Base-by-base conservation (phyloP, 2,797 vertebrate genomes). In the Australoheros facetus region DNA sequence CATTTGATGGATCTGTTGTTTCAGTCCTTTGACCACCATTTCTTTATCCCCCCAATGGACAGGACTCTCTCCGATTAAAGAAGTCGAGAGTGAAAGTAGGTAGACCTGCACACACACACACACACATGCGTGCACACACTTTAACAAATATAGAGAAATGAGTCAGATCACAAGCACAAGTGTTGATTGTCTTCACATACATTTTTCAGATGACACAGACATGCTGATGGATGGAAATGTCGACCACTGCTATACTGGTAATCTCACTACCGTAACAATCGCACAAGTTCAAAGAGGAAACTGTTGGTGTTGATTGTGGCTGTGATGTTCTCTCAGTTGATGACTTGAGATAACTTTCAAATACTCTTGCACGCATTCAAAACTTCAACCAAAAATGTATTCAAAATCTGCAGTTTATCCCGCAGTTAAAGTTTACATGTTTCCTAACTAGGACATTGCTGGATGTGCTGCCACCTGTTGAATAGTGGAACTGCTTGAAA, bases 61-160 rank as follows among this genome's bases (percentile, higher is more conserved):
- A 95, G 95, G 55, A 64, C 91, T 96, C 19, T 83, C 92, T 39
- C 58, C 94, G 2, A 95, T 96, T 85, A 30, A 77, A 66, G 95
- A 96, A 85, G 81, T 73, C 3, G 82, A 88, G 21, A 69, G 62
- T 56, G 74, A 81, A 86, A 89, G 94, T 95, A 93, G 42, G 59
- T 3, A 77, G 42, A 37, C 42, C n/a, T 16, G 32, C 2, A 32
- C 69, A 28, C 7, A 17, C 14, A 17, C 45, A 53, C 51, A n/a
- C 51, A 60, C 19, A n/a, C 60, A 28, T 10, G 34, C 10, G 37
- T 37, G 37, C 23, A 48, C 42, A 51, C 19, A 54, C 8, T 28
- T 48, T 51, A 1, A 58, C 45, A 48, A 48, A 48, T 48, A 48
- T n/a, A 53, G 64, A 30, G 19, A n/a, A 51, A 69, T 60, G 0